Evolutionary conservation across 2,888 invertebrate genomes (phyloP).

Genomic region (Acleris emargana): DNA sequence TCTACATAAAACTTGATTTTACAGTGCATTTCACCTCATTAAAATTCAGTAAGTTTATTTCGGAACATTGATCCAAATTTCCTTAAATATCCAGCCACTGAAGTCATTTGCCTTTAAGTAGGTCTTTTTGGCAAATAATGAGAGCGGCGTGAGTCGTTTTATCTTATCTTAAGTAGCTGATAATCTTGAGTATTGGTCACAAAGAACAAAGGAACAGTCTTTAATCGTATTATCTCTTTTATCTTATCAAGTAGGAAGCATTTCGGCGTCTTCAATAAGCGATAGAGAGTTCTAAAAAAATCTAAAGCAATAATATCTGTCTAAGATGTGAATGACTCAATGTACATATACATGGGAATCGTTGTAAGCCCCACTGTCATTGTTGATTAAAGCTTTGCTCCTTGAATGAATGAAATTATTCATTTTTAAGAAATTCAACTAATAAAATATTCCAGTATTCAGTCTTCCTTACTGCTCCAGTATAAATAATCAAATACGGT

Average conservation of each 20-base stretch:
- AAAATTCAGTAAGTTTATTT: conserved; percentile 9
- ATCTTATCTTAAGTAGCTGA: conserved; percentile 30
- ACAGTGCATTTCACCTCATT: background rate
- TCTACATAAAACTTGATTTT: background rate
- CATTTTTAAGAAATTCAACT: no score
- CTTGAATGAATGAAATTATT: no score
- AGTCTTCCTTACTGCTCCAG: no score
- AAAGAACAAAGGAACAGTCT: conserved; percentile 20
- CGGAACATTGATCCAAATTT: conserved; percentile 3
- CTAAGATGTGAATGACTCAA: no score
- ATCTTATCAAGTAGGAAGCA: conserved; percentile 7
- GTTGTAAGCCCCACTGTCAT: no score
- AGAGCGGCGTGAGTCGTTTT: conserved; percentile 9
- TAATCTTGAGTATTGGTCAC: conserved; percentile 16
- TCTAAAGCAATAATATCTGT: no score
- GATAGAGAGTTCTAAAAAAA: background rate
- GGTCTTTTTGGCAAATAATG: conserved; percentile 3
- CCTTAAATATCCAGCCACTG: background rate
- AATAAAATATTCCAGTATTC: no score
- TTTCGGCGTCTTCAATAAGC: background rate
- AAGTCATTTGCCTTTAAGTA: conserved; percentile 13
- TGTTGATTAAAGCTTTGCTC: no score
- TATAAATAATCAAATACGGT: no score
- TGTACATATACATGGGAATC: no score
- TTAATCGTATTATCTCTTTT: conserved; percentile 13